Conservation (phyloP, 2,113 vertebrate species). For the Sphyrna mokarran region DNA sequence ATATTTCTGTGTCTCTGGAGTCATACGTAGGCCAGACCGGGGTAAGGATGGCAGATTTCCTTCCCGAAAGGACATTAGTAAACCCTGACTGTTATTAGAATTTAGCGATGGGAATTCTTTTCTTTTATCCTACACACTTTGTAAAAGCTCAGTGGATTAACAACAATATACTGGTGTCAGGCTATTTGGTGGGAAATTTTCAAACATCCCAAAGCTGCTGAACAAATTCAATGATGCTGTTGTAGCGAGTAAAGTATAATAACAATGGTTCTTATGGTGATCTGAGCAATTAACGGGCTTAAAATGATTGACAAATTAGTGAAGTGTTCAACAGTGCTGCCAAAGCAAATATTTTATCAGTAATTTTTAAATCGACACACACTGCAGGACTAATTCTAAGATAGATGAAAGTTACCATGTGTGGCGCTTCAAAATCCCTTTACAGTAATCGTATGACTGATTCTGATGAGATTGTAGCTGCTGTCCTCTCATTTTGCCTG, state of each 20-base stretch:
- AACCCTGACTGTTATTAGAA: background rate
- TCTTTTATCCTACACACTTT: background rate
- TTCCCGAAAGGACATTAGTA: too few relatives aligned
- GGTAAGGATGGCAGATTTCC: too few relatives aligned
- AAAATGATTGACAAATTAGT: background rate
- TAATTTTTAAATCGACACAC: background rate
- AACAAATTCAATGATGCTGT: background rate
- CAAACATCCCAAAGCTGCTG: background rate
- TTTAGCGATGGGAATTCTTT: background rate
- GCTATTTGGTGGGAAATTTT: background rate
- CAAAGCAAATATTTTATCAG: background rate
- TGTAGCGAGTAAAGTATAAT: background rate
- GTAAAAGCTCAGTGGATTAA: background rate
- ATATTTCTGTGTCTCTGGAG: too few relatives aligned
- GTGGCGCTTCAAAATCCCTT: background rate
- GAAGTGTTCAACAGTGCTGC: background rate
- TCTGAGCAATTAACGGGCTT: background rate
- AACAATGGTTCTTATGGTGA: background rate
- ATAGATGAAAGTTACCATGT: background rate
- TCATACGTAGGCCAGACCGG: too few relatives aligned
- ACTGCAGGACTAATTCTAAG: background rate
- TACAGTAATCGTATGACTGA: background rate
- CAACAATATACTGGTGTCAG: background rate
- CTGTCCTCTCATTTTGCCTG: background rate
- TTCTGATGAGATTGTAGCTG: background rate